Percentiles rank a stretch among this genome's conserved stretches.
Conservation (phyloP, 2,888 invertebrate genomes). For the Pasiphila rectangulata region DNA sequence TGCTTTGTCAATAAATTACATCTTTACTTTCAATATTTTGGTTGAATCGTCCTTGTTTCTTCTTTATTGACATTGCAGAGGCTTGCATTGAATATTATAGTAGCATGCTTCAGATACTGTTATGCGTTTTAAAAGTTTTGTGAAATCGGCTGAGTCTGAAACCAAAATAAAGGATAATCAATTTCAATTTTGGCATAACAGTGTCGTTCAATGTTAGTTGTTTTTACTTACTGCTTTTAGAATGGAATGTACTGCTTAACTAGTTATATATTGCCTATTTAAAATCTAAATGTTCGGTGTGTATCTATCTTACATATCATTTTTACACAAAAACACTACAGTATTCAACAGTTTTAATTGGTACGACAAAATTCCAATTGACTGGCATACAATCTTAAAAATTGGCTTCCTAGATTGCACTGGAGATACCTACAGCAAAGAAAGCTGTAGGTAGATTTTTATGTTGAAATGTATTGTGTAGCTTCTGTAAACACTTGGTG, state of each 20-base stretch:
- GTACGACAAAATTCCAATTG: constrained; percentile 42
- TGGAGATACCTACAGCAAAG: constrained; percentile 51
- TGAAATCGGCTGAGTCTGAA: constrained; percentile 12
- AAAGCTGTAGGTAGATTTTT: constrained; percentile 36
- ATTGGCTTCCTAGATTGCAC: constrained; percentile 73
- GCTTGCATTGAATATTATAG: constrained; percentile 52
- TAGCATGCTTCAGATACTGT: constrained; percentile 67
- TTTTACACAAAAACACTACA: constrained; percentile 26
- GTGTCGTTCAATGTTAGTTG: constrained; percentile 26
- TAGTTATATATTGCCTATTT: constrained; percentile 20
- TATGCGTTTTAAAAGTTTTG: constrained; percentile 40
- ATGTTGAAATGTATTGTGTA: constrained; percentile 42
- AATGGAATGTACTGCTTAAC: constrained; percentile 23
- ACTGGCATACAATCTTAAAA: constrained; percentile 59
- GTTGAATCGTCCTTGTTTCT: constrained; percentile 5
- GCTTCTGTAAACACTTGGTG: constrained; percentile 59
- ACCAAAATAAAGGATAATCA: constrained; percentile 9
- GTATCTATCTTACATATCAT: constrained; percentile 21
- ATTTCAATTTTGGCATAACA: constrained; percentile 16
- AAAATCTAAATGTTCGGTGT: constrained; percentile 11
- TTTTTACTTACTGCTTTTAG: constrained; percentile 25
- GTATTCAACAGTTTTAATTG: constrained; percentile 37
- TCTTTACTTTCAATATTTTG: constrained; percentile 7
- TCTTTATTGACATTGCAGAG: constrained; percentile 53
- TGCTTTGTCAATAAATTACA: constrained; percentile 48